phyloP scores from a whole-genome alignment of 2,888 invertebrate species.

The Gastracanthus pulcherrimus region DNA sequence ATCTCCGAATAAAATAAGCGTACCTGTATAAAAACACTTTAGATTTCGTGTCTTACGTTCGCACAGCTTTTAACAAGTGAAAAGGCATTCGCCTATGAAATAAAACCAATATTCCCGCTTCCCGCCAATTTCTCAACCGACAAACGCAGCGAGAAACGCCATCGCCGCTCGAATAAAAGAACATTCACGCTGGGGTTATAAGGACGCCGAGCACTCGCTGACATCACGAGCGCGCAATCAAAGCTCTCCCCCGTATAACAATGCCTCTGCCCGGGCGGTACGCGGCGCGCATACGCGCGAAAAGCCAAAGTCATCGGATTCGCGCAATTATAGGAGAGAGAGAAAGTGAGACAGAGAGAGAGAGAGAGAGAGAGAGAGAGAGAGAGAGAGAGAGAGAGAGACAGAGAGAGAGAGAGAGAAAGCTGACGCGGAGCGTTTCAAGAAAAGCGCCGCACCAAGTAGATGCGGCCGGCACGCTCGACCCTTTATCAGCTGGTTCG shows the following conservation, averaged over 20 bases:
- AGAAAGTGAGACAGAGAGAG: too few species aligned
- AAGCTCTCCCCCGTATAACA: not conserved
- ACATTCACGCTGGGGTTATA: not conserved
- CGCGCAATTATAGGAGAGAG: not conserved
- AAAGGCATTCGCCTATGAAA: too few species aligned
- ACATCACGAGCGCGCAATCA: conserved; percentile 13
- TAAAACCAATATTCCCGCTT: too few species aligned
- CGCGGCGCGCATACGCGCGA: not conserved
- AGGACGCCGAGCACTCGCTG: not conserved
- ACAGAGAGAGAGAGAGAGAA: too few species aligned
- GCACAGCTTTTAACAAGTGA: too few species aligned
- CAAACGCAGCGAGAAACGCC: not conserved
- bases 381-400: too few species aligned
- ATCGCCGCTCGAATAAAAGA: not conserved
- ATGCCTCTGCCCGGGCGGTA: not conserved
- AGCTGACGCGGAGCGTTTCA: not conserved
- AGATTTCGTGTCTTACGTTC: too few species aligned
- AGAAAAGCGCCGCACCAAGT: not conserved
- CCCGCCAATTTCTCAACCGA: not conserved
- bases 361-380: too few species aligned
- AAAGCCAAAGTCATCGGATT: conserved; percentile 24
- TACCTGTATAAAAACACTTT: too few species aligned
- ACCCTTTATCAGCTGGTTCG: not conserved
- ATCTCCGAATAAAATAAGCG: too few species aligned
- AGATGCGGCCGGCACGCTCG: not conserved